Base-by-base conservation (phyloP, 2,797 vertebrate genomes). In the Halcyon smyrnensis region DNA sequence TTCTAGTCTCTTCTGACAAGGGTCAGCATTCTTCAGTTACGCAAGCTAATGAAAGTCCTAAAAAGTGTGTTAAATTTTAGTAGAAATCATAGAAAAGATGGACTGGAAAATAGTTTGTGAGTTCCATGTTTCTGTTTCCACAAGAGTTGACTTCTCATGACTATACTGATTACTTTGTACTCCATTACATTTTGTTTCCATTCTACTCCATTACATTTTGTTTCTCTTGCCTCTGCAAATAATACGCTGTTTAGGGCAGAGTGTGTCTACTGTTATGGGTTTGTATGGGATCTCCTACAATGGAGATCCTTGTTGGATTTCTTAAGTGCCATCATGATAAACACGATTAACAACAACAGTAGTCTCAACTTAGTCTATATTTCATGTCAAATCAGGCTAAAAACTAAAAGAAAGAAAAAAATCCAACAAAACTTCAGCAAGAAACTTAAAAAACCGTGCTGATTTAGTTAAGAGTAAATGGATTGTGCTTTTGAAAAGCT, bases 401-500 rank as follows among this genome's bases (percentile, higher is more conserved):
- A 73, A 89, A 46, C 25, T 45, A 84, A 15, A 5, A 78, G 54
- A 84, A 83, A 89, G 53, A 48, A n/a, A 19, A 1, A 3, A 8
- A 50, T 27, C 25, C 15, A 51, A 63, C 46, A 28, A 20, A 1
- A 9, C 3, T 70, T 77, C 53, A 75, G 27, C n/a, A 57, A 90
- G 65, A 93, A 84, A 27, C 9, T 43, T 74, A 70, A 67, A 95
- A 91, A 93, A 74, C 48, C 63, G 45, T 59, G 48, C 81, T 80
- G 46, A 87, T 94, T 84, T 85, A 94, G 54, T 93, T 80, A 78
- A 78, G 17, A 90, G 9, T 36, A 89, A 96, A 95, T 79, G 76
- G 59, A 95, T 95, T 89, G 84, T 95, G 17, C 41, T 93, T 95
- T 84, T 75, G 51, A 92, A 87, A 12, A 78, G 39, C 32, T 82